These are phyloP conservation scores for Drosophila novamexicana DNA, from an alignment of 1,140 invertebrate species.

Conservation along the genomic window DNA sequence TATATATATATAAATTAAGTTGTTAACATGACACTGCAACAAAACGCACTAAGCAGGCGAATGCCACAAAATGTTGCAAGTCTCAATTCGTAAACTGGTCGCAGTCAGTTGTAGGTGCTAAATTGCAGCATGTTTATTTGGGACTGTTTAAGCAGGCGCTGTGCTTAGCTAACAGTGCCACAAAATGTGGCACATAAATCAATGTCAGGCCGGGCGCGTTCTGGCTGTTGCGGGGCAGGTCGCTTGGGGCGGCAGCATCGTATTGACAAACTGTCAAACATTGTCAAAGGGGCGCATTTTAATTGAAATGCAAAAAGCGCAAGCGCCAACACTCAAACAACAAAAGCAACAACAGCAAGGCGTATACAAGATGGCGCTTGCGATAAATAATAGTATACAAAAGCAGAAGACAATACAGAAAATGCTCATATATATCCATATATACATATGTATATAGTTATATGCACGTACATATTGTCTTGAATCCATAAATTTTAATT, in stretches of 20 bases:
- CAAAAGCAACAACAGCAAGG: constrained; percentile 38
- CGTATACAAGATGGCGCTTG: constrained; percentile 73
- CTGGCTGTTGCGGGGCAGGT: no score
- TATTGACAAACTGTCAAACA: constrained; percentile 84
- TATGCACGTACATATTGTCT: neutral
- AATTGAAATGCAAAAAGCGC: constrained; percentile 84
- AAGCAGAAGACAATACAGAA: constrained; percentile 39
- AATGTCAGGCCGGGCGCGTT: constrained; percentile 52
- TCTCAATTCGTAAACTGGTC: constrained; percentile 10
- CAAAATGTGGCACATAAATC: constrained; percentile 66
- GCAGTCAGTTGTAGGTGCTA: constrained; percentile 29
- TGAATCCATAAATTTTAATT: constrained; percentile 62
- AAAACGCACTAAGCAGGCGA: constrained; percentile 52
- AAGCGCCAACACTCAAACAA: constrained; percentile 71
- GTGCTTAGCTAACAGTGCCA: constrained; percentile 28
- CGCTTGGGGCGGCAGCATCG: constrained; percentile 15
- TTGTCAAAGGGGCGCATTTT: constrained; percentile 72
- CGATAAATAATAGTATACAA: constrained; percentile 71
- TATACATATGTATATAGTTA: neutral
- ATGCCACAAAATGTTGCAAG: constrained; percentile 31
- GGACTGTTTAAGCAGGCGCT: constrained; percentile 21
- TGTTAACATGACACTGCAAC: constrained; percentile 79
- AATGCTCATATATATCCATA: constrained; percentile 17
- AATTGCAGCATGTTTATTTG: constrained; percentile 31
- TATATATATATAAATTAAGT: constrained; percentile 74